Evolutionary conservation across 2,888 invertebrate species (phyloP).

Genomic region (Monochamus alternatus): DNA sequence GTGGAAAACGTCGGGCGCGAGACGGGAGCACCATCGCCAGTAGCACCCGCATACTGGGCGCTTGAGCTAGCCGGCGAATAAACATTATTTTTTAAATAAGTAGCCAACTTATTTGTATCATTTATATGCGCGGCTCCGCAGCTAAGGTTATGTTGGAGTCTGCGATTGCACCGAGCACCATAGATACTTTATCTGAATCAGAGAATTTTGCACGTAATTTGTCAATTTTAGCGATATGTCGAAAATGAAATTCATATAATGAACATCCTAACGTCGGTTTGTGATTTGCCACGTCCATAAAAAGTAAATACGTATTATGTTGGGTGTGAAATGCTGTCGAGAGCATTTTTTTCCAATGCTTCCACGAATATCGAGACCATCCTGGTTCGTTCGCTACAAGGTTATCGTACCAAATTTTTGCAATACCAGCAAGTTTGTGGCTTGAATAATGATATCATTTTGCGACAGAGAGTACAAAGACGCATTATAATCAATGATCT

Average conservation of each 20-base stretch:
- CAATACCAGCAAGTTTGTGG: conserved; percentile 39
- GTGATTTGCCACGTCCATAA: conserved; percentile 47
- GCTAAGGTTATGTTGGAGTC: conserved; percentile 44
- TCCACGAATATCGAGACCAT: conserved; percentile 44
- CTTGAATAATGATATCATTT: conserved; percentile 39
- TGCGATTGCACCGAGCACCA: conserved; percentile 46
- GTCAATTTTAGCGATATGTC: conserved; percentile 47
- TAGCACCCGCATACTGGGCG: too few relatives aligned
- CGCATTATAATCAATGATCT: conserved; percentile 43
- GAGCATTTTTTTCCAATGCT: conserved; percentile 43
- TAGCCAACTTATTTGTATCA: conserved; percentile 39
- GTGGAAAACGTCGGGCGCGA: too few relatives aligned
- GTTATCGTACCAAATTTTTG: conserved; percentile 47
- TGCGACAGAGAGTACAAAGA: conserved; percentile 32
- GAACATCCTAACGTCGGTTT: conserved; percentile 39
- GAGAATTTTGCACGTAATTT: conserved; percentile 44
- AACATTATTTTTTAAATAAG: conserved; percentile 41
- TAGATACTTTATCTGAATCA: conserved; percentile 47
- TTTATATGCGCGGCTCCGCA: conserved; percentile 39
- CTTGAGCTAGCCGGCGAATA: too few relatives aligned
- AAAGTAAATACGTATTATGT: conserved; percentile 40
- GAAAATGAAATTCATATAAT: conserved; percentile 48
- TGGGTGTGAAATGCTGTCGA: conserved; percentile 34
- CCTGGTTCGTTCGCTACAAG: conserved; percentile 38
- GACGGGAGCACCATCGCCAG: too few relatives aligned